Base-by-base conservation (phyloP, 2,797 vertebrate genomes). In the Trichosurus vulpecula region DNA sequence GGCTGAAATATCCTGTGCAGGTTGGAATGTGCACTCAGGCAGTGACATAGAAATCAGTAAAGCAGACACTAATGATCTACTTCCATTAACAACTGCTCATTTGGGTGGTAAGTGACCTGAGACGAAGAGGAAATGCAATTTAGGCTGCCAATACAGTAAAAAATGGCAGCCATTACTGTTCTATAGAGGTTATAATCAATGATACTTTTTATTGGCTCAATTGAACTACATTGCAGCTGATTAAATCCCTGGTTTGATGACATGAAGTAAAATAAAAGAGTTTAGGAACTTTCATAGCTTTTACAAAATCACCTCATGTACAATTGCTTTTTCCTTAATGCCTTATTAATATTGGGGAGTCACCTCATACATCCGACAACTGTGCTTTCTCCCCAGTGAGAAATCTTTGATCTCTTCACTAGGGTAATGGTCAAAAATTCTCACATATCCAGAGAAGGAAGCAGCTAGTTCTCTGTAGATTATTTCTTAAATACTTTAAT, bases 71-170 rank as follows among this genome's bases (percentile, higher is more conserved):
- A 98, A 99, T 98, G 98, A 98, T 98, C 97, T 98, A 95, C 57
- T 96, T 98, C 98, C 97, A 98, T 98, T 98, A 99, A 98, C 96
- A 98, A 98, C 97, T 96, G 96, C 96, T 98, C 97, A 96, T 98
- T 98, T 98, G 97, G 94, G 93, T 98, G 87, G 96, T 98, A 98
- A 98, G 98, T 98, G 98, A 98, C 97, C 97, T 96, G 97, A 98
- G 96, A 98, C 92, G 81, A 94, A 98, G 92, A 98, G 96, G 87
- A 98, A 98, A 98, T 97, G 97, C 61, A 98, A 98, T 98, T 98
- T 97, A 98, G 95, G 31, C 92, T 98, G 98, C 96, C 98, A 98
- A 98, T 98, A 97, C 56, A 95, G 96, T 98, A 98, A 98, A 98
- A 98, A 98, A 98, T 98, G 93, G 55, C 95, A 96, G 56, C 97